A percentile compares a stretch with the other conserved stretches of the same genome.
phyloP scores from a whole-genome alignment of 2,113 vertebrate genomes.

The Rafetus swinhoei region DNA sequence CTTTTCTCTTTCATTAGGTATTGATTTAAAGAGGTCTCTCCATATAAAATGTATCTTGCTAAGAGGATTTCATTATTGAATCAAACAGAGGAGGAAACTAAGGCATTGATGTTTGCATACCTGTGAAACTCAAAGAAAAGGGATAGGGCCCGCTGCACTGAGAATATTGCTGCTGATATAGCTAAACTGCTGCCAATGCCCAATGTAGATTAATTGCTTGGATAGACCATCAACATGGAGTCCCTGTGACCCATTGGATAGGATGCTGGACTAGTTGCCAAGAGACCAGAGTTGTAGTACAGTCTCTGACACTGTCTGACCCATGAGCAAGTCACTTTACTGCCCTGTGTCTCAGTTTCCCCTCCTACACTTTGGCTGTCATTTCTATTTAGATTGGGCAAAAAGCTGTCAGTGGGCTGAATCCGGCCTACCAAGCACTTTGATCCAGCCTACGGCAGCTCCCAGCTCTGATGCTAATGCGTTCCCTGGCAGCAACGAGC shows the following conservation, averaged over 20 bases:
- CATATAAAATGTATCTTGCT: background rate
- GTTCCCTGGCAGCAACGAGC: too few relatives aligned
- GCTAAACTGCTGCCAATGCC: background rate
- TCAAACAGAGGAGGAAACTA: background rate
- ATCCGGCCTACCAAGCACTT: too few relatives aligned
- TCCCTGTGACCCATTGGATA: background rate
- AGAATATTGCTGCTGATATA: background rate
- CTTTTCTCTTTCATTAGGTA: background rate
- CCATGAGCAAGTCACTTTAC: background rate
- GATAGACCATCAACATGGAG: background rate
- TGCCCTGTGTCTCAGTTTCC: background rate
- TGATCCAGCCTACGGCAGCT: too few relatives aligned
- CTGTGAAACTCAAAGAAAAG: background rate
- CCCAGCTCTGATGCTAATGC: too few relatives aligned
- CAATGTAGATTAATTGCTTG: background rate
- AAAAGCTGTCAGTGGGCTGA: too few relatives aligned
- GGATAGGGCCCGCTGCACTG: fast-evolving
- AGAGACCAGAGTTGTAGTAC: background rate
- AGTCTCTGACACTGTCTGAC: background rate
- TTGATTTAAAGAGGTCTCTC: slow-evolving; percentile 40
- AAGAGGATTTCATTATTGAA: slow-evolving; percentile 23
- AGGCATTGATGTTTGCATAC: background rate
- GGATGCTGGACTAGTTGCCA: background rate
- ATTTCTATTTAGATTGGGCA: background rate
- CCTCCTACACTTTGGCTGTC: background rate